Evolutionary conservation across 2,113 vertebrate genomes (phyloP), one percentile per base, ranked within the genome.

Genomic region (Hylia prasina): DNA sequence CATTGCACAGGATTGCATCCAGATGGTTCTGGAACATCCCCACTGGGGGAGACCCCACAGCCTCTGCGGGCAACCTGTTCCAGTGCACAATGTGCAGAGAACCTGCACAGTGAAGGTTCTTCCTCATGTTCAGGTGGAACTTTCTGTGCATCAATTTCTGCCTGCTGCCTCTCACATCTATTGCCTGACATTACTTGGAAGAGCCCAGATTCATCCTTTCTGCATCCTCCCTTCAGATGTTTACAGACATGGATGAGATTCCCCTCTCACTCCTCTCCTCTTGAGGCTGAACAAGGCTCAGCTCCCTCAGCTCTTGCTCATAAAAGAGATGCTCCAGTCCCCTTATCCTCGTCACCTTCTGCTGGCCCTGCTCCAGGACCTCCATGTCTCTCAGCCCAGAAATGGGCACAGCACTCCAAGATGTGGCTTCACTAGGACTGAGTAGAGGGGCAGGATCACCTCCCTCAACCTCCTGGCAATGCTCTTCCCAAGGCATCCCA

Each of bases 81-180:
- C 4, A 3, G n/a, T 25, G 16, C 9, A 1, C 0, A 0, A 11
- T 47, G n/a, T n/a, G n/a, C n/a, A n/a, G n/a, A n/a, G n/a, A 7
- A 47, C 5, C 28, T 16, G 14, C 25, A 35, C 3, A 56, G 16
- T 21, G 35, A 47, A 60, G 53, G 14, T 22, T 48, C 40, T n/a
- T 79, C 56, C n/a, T 24, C 15, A 2, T 5, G 5, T n/a, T 70
- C 56, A 79, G 56, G 19, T 47, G 47, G 23, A 53, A 39, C 19
- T 70, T 39, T 12, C n/a, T 24, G 13, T 20, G 20, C 23, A 53
- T 11, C 28, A 28, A 17, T 20, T n/a, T 30, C 65, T 47, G n/a
- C 24, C 40, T 2, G 2, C 9, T 54, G n/a, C 9, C n/a, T 58
- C 71, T 45, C 45, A 33, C 2, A 2, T 45, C 28, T 31, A 28